phyloP scores from a whole-genome alignment of 2,113 vertebrate species.

The Condylura cristata region DNA sequence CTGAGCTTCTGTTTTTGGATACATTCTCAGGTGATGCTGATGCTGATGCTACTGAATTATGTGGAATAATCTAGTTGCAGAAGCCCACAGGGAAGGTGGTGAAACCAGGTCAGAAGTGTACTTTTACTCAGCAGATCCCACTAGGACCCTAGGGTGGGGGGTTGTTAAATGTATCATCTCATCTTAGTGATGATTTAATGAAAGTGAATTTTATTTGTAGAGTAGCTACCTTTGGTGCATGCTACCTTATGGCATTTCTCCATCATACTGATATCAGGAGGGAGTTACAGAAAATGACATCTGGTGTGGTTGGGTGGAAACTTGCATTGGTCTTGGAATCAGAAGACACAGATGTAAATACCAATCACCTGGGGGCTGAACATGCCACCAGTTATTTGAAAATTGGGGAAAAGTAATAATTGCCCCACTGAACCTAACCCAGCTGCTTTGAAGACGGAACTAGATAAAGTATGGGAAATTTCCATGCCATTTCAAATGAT shows the following conservation, averaged over 20 bases:
- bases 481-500: neutral
- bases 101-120: neutral
- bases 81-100: neutral
- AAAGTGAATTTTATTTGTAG: neutral
- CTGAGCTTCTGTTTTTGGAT: neutral
- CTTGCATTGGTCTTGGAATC: neutral
- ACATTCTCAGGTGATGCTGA: neutral
- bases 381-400: neutral
- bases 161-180: neutral
- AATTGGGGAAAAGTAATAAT: neutral
- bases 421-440: neutral
- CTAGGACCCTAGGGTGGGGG: neutral
- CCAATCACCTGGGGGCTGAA: rapidly evolving
- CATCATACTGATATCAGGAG: neutral
- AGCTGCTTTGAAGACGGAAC: neutral
- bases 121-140: too few relatives aligned
- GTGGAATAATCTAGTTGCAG: neutral
- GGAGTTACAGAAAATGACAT: neutral
- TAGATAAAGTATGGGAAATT: neutral
- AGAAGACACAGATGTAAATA: neutral
- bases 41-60: neutral
- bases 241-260: neutral
- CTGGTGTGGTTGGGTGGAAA: neutral
- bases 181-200: neutral
- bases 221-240: neutral